Evolutionary conservation across 2,113 vertebrate species (phyloP).

Genomic region (Climacteris rufus): DNA sequence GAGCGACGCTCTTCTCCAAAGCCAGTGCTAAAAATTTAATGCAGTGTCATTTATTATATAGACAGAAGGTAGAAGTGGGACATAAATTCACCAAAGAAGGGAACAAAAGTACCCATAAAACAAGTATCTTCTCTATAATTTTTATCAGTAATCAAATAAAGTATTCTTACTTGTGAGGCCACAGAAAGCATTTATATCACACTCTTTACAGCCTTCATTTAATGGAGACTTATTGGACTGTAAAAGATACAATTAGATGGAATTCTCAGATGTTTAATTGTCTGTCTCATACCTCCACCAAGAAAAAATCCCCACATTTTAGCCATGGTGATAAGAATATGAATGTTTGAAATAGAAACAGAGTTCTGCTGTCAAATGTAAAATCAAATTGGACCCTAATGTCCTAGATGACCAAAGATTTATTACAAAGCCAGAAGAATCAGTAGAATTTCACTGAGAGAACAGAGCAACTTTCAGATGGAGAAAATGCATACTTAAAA

Average conservation of each 20-base stretch:
- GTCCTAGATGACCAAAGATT: neutral
- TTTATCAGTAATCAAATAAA: neutral
- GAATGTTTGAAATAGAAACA: neutral
- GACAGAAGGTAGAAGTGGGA: neutral
- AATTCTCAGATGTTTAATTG: neutral
- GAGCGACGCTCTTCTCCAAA: neutral
- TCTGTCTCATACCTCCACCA: neutral
- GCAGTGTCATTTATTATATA: neutral
- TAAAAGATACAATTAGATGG: neutral
- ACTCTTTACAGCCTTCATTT: neutral
- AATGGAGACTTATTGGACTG: neutral
- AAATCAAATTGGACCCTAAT: neutral
- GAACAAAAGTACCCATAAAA: neutral
- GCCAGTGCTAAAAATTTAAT: neutral
- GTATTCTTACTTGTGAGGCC: neutral
- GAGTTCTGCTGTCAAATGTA: neutral
- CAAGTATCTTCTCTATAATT: neutral
- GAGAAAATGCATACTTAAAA: constrained; percentile 21
- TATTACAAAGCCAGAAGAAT: neutral
- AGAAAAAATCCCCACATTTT: neutral
- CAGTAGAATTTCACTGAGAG: neutral
- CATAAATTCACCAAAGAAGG: constrained; percentile 2
- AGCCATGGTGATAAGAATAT: neutral
- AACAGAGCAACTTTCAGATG: neutral
- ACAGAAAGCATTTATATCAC: neutral